phyloP scores from a whole-genome alignment of 2,113 vertebrate genomes.

The Sialia sialis region DNA sequence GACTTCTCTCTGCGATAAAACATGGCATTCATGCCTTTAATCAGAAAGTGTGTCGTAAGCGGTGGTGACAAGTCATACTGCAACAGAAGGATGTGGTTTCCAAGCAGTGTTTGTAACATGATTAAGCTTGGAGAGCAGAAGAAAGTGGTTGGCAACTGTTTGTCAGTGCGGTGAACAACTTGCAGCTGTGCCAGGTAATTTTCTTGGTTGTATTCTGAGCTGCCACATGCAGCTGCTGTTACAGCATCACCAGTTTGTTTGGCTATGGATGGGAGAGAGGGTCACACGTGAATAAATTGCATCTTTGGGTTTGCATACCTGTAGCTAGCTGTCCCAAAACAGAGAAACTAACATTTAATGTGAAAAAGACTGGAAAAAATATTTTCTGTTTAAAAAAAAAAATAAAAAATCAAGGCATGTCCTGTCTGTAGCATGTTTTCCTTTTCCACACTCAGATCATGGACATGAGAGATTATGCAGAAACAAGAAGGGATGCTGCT shows the following conservation, averaged over 20 bases:
- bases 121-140: slow-evolving; percentile 30
- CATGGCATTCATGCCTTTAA: not conserved
- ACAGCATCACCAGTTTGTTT: not conserved
- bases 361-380: not conserved
- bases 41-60: not conserved
- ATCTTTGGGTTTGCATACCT: not conserved
- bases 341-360: not conserved
- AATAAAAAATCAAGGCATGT: not conserved
- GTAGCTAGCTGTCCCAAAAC: not conserved
- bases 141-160: slow-evolving; percentile 50
- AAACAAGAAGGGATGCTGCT: not conserved
- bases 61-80: not conserved
- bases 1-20: fast-evolving
- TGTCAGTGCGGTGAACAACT: not conserved
- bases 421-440: not conserved
- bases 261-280: not conserved
- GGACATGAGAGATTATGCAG: slow-evolving; percentile 1
- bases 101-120: not conserved
- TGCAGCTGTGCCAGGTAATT: not conserved
- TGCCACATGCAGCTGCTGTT: not conserved
- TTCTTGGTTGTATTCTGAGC: not conserved
- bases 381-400: not conserved
- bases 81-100: slow-evolving; percentile 54
- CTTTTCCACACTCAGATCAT: not conserved
- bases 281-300: not conserved